These are phyloP conservation scores for Ernsta delagoae DNA, from an alignment of 2,888 invertebrate genomes.

Conservation along the genomic window DNA sequence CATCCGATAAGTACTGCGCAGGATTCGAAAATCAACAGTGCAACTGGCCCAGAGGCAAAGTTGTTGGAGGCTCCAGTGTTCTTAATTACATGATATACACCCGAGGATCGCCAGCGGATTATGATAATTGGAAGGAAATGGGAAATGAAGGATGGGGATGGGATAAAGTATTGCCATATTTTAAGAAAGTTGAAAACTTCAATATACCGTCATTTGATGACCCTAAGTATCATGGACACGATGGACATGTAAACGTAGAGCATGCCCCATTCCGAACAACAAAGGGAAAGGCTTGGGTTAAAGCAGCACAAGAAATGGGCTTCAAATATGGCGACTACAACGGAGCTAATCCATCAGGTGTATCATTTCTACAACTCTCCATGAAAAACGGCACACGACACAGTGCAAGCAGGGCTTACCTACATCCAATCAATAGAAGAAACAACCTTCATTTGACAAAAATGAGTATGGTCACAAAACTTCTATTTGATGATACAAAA, in stretches of 20 bases:
- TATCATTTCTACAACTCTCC: slow-evolving; percentile 86
- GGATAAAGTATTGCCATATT: slow-evolving; percentile 89
- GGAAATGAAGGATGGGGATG: slow-evolving; percentile 91
- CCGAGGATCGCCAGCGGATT: slow-evolving; percentile 89
- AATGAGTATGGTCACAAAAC: slow-evolving; percentile 84
- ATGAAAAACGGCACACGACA: slow-evolving; percentile 87
- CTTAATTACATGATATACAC: slow-evolving; percentile 93
- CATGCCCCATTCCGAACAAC: slow-evolving; percentile 79
- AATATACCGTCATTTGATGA: slow-evolving; percentile 84
- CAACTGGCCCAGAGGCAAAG: slow-evolving; percentile 92
- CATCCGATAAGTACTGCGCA: slow-evolving; percentile 89
- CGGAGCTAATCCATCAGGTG: slow-evolving; percentile 86
- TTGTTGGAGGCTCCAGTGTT: slow-evolving; percentile 92
- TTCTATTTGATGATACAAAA: slow-evolving; percentile 82
- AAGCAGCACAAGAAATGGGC: slow-evolving; percentile 86
- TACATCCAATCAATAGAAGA: slow-evolving; percentile 84
- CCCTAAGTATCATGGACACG: slow-evolving; percentile 79
- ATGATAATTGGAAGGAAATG: slow-evolving; percentile 89
- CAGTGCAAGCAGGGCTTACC: slow-evolving; percentile 88
- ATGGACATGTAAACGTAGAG: slow-evolving; percentile 85
- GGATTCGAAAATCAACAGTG: slow-evolving; percentile 91
- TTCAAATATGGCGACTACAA: slow-evolving; percentile 86
- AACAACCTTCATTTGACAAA: slow-evolving; percentile 87
- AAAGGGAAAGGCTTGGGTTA: slow-evolving; percentile 83
- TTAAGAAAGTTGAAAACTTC: slow-evolving; percentile 91